Percentiles rank a stretch among this genome's conserved stretches.
Evolutionary conservation across 2,113 vertebrate genomes (phyloP).

Genomic region (Daphoenositta chrysoptera): DNA sequence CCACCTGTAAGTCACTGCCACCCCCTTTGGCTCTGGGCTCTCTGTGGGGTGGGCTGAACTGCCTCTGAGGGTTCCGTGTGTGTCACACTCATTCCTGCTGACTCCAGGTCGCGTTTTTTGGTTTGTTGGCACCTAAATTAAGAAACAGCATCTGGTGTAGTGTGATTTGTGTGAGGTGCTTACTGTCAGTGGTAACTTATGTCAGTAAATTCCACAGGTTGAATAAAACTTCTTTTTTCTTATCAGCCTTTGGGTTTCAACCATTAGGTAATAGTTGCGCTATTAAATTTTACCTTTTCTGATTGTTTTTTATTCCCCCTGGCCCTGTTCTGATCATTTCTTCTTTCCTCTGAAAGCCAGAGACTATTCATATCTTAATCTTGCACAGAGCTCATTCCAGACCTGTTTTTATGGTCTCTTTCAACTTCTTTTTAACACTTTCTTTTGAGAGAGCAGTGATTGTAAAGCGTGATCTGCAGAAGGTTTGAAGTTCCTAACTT

Average conservation of each 20-base stretch:
- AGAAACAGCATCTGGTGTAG: not conserved
- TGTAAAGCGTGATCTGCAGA: not conserved
- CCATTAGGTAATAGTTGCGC: not conserved
- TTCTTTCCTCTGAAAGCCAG: not conserved
- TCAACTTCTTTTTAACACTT: not conserved
- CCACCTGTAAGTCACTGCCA: constrained; percentile 83
- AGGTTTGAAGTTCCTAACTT: not conserved
- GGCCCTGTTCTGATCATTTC: not conserved
- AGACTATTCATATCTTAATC: not conserved
- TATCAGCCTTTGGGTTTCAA: not conserved
- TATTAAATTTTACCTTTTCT: not conserved
- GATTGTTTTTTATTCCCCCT: not conserved
- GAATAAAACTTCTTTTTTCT: not conserved
- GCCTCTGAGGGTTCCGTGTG: accelerated
- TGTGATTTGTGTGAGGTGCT: not conserved
- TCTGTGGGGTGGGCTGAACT: not conserved
- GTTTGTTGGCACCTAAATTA: not conserved
- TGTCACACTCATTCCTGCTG: not conserved
- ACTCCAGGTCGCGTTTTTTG: not conserved
- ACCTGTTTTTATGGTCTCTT: not conserved
- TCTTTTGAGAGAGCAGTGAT: not conserved
- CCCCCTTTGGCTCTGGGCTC: accelerated
- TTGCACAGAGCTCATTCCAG: not conserved
- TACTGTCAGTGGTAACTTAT: not conserved
- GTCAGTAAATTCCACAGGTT: not conserved